These are phyloP conservation scores for Caenorhabditis elegans DNA, from an alignment of 1,140 invertebrate species.

Conservation along the genomic window DNA sequence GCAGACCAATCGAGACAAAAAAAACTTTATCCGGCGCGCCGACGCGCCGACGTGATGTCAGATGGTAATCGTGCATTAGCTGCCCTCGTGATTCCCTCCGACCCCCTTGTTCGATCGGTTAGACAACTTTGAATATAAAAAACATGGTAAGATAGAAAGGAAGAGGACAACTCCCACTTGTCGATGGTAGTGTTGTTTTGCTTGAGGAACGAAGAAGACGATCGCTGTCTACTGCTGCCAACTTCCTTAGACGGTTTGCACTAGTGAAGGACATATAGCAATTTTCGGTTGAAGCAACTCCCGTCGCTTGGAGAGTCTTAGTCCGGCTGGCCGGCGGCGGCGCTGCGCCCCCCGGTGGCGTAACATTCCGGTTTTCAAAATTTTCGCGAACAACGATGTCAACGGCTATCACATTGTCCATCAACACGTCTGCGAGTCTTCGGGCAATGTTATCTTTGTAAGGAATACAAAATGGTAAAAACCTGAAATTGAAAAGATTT, in stretches of 20 bases:
- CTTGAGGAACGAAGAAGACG: neutral
- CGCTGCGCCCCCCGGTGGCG: neutral
- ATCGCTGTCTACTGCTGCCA: neutral
- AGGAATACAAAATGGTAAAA: constrained; percentile 28
- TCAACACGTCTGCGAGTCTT: constrained; percentile 29
- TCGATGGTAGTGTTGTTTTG: neutral
- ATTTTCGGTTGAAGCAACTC: neutral
- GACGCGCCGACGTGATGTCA: neutral
- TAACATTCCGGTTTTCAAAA: constrained; percentile 30
- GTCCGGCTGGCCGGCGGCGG: neutral
- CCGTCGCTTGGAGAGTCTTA: neutral
- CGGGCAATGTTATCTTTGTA: constrained; percentile 30
- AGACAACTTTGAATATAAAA: neutral
- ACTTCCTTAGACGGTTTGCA: neutral
- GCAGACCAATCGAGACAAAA: neutral
- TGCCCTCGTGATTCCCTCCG: constrained; percentile 16
- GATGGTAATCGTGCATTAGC: constrained; percentile 29
- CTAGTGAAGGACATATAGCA: constrained; percentile 4
- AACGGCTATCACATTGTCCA: constrained; percentile 31
- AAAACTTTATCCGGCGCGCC: constrained; percentile 20
- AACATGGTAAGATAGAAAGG: neutral
- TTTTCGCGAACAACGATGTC: constrained; percentile 31
- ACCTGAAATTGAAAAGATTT: constrained; percentile 26
- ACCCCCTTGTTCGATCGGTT: neutral
- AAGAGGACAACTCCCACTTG: neutral